Base-by-base conservation (phyloP, 92 coral and sea anemone species). In the Ricordea florida region DNA sequence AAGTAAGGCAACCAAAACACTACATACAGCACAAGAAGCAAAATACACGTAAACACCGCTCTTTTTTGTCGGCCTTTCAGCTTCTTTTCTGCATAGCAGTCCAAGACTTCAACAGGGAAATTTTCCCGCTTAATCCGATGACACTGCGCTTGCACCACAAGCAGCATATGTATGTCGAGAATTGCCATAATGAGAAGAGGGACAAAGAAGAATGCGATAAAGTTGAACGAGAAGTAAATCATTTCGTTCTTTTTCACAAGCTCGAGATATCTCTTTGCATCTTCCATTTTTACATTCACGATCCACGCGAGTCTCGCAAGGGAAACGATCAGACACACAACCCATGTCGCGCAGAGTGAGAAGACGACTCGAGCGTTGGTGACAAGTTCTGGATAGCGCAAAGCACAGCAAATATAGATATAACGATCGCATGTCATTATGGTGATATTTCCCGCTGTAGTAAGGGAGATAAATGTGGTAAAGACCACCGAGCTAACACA, bases 381-480 rank as follows among this genome's bases (percentile, higher is more conserved):
- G 15, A 73, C 69, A 6, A 73, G 55, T 6, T 43, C 46, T 18
- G 13, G 46, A 23, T 73, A 73, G 21, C 70, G 70, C 38, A 73
- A 22, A 10, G 80, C 69, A 50, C 68, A 59, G 26, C 14, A 42
- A 6, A 73, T 73, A 55, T 73, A 73, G 6, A 73, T 29, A 32
- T 59, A 73, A 45, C 80, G 80, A 73, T 73, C 80, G 20, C 80
- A 44, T 11, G 80, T 73, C 33, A 73, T 58, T 14, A 60, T 26
- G 18, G 69, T 58, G 69, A 73, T 59, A 47, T 73, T 68, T 5
- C 47, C 20, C 11, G 59, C 80, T 10, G 80, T 73, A 0, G 80
- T 37, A 23, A 44, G 10, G 37, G 80, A 62, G 10, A 73, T 73
- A 31, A 73, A 58, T 14, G 15, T 60, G 46, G 59, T 45, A 61